phyloP scores from a whole-genome alignment of 2,113 vertebrate genomes.

The Tonatia bakeri region DNA sequence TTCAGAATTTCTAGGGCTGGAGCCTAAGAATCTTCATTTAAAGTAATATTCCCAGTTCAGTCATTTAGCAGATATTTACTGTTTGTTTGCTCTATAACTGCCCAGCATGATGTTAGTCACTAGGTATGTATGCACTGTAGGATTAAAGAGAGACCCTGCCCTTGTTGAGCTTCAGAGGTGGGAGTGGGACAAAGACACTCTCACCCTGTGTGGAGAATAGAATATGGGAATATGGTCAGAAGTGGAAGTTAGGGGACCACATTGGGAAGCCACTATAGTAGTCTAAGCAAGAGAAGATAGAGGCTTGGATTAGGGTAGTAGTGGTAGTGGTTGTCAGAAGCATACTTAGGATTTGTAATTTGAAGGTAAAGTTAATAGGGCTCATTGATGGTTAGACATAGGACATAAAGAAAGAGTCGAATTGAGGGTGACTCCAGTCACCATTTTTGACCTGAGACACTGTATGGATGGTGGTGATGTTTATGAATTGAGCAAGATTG shows the following conservation, averaged over 20 bases:
- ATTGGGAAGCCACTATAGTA: not conserved
- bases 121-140: not conserved
- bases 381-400: not conserved
- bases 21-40: not conserved
- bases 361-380: not conserved
- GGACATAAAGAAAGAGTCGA: not conserved
- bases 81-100: not conserved
- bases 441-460: not conserved
- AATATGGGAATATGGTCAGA: not conserved
- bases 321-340: not conserved
- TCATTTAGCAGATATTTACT: not conserved
- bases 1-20: conserved; percentile 9
- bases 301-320: not conserved
- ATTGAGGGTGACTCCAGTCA: not conserved
- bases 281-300: not conserved
- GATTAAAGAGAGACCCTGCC: not conserved
- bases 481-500: not conserved
- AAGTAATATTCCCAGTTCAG: not conserved
- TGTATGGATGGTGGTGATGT: not conserved
- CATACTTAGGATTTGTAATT: not conserved
- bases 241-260: not conserved
- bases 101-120: not conserved
- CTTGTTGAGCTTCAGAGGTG: not conserved
- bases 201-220: not conserved
- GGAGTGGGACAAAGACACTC: not conserved